Percentiles rank a stretch among this genome's conserved stretches.
phyloP scores from a whole-genome alignment of 2,113 vertebrate genomes.

The Melanostigma gelatinosum region DNA sequence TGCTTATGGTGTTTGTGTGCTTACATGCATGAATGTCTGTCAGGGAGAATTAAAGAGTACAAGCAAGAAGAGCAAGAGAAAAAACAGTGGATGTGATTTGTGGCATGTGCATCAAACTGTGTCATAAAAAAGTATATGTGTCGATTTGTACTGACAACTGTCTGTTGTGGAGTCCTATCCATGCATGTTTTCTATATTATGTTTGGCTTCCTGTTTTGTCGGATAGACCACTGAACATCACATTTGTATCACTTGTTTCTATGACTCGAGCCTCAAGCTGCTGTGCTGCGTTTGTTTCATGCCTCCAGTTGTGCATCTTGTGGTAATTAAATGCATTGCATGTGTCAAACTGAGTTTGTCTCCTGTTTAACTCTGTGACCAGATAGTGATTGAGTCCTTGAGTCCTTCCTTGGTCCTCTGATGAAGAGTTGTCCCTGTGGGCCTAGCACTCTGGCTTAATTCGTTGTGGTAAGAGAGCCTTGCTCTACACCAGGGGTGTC shows the following conservation, averaged over 20 bases:
- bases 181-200: slow-evolving; percentile 21
- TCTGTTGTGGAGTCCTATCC: not conserved
- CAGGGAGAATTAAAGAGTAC: not conserved
- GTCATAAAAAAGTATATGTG: not conserved
- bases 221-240: not conserved
- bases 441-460: slow-evolving; percentile 60
- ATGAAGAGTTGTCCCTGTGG: slow-evolving; percentile 61
- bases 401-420: slow-evolving; percentile 42
- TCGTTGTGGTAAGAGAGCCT: slow-evolving; percentile 67
- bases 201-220: slow-evolving; percentile 30
- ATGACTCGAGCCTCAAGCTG: slow-evolving; percentile 20
- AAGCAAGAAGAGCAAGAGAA: not conserved
- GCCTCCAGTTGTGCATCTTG: slow-evolving; percentile 36
- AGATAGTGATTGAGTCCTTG: slow-evolving; percentile 68
- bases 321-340: slow-evolving; percentile 62
- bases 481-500: slow-evolving; percentile 12
- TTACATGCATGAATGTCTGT: not conserved
- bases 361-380: slow-evolving; percentile 67
- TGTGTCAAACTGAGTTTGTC: slow-evolving; percentile 62
- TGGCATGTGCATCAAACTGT: slow-evolving; percentile 19
- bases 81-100: not conserved
- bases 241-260: slow-evolving; percentile 2
- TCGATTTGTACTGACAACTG: not conserved
- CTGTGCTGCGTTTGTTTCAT: slow-evolving; percentile 16
- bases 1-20: slow-evolving; percentile 2